Conservation (phyloP, 2,888 invertebrate species). For the Monoplex corrugatus region DNA sequence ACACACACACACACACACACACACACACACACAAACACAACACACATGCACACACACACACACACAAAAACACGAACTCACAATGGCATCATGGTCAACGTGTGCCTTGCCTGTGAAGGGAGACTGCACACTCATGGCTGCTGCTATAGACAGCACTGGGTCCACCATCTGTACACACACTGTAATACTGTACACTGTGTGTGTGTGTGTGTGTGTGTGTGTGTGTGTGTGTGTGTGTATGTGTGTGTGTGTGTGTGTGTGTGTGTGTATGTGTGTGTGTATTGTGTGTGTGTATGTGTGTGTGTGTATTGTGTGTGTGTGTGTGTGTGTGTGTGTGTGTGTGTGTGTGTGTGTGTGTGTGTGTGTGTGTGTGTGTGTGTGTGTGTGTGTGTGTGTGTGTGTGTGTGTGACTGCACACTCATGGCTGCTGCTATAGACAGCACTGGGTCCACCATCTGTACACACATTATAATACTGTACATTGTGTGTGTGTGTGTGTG, state of each 20-base stretch:
- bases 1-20: too few relatives aligned
- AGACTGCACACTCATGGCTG: constrained; percentile 95
- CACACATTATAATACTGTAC: constrained; percentile 61
- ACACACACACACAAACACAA: too few relatives aligned
- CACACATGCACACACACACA: too few relatives aligned
- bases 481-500: neutral
- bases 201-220: neutral
- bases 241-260: constrained; percentile 15
- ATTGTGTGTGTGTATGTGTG: neutral
- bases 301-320: neutral
- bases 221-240: neutral
- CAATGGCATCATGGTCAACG: constrained; percentile 88
- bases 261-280: neutral
- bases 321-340: neutral
- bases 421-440: constrained; percentile 94
- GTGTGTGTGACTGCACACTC: constrained; percentile 85
- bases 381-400: neutral
- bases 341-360: neutral
- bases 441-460: constrained; percentile 89
- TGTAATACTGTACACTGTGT: constrained; percentile 49
- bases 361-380: constrained; percentile 5
- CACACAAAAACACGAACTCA: constrained; percentile 75
- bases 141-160: constrained; percentile 93
- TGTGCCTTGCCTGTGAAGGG: constrained; percentile 95
- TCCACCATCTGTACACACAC: constrained; percentile 85